Percentiles rank a stretch among this genome's conserved stretches.
Conservation (phyloP, 2,888 invertebrate genomes). For the Sipunculus nudus region DNA sequence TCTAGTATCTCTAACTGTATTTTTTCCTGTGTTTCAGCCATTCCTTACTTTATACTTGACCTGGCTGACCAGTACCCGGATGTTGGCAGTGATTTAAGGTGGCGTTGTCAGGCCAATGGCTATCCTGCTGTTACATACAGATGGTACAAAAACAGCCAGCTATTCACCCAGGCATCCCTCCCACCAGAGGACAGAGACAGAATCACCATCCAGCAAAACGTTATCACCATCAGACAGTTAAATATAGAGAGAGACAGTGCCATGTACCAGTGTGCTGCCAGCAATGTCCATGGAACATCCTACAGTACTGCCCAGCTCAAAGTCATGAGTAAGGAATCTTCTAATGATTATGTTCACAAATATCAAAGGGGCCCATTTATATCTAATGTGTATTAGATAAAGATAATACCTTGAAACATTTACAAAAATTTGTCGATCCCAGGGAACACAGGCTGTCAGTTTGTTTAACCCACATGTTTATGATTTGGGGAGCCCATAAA, state of each 20-base stretch:
- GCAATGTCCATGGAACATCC: slow-evolving; percentile 84
- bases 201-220: slow-evolving; percentile 36
- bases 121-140: slow-evolving; percentile 17
- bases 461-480: too few species aligned
- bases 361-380: too few species aligned
- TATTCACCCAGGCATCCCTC: slow-evolving; percentile 16
- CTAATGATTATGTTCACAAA: too few species aligned
- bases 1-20: too few species aligned
- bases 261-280: slow-evolving; percentile 94
- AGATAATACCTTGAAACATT: too few species aligned
- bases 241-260: slow-evolving; percentile 77
- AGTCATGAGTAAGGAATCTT: slow-evolving; percentile 76
- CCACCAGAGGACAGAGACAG: slow-evolving; percentile 17
- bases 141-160: slow-evolving; percentile 30
- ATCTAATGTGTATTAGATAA: too few species aligned
- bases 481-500: too few species aligned
- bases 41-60: slow-evolving; percentile 28
- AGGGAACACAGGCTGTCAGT: too few species aligned
- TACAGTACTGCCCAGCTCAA: slow-evolving; percentile 90
- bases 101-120: slow-evolving; percentile 35
- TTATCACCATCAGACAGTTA: slow-evolving; percentile 43
- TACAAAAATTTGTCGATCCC: too few species aligned
- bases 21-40: too few species aligned
- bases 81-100: slow-evolving; percentile 19
- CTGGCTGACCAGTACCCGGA: slow-evolving; percentile 30